phyloP scores from a whole-genome alignment of 1,140 invertebrate genomes.

The Oppia nitens region DNA sequence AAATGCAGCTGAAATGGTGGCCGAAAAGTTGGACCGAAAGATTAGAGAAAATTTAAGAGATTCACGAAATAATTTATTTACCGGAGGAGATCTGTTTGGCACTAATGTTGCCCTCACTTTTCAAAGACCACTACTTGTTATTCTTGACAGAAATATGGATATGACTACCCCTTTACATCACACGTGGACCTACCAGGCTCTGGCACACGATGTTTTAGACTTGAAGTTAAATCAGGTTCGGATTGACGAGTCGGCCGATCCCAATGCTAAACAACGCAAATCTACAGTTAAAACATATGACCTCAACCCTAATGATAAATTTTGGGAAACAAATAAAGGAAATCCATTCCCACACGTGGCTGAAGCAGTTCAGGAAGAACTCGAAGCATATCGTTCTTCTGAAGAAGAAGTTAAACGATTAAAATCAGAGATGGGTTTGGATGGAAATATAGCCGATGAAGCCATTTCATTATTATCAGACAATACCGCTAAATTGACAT shows the following conservation, averaged over 20 bases:
- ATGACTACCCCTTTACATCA: constrained; percentile 95
- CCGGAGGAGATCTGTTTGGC: constrained; percentile 10
- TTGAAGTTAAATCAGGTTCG: constrained; percentile 70
- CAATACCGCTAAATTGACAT: constrained; percentile 82
- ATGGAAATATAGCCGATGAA: constrained; percentile 29
- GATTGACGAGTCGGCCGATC: constrained; percentile 44
- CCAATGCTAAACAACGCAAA: constrained; percentile 20
- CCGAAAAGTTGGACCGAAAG: constrained; percentile 91
- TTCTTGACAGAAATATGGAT: constrained; percentile 88
- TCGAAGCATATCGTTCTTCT: constrained; percentile 77
- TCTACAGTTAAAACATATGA: constrained; percentile 64
- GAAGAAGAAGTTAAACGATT: constrained; percentile 93
- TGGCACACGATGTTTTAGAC: constrained; percentile 86
- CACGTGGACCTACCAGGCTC: constrained; percentile 97
- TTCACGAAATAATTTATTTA: constrained; percentile 84
- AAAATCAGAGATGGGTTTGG: constrained; percentile 65
- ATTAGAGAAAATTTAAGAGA: constrained; percentile 90
- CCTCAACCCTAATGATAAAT: constrained; percentile 65
- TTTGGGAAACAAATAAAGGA: constrained; percentile 84
- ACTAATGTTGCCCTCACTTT: constrained; percentile 32
- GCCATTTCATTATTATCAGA: constrained; percentile 59
- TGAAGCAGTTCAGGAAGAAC: constrained; percentile 91
- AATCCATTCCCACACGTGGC: constrained; percentile 93
- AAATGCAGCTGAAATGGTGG: constrained; percentile 96
- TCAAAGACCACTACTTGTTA: constrained; percentile 74